phyloP scores from a whole-genome alignment of 1,140 invertebrate species.

The Xylocopa sonorina region DNA sequence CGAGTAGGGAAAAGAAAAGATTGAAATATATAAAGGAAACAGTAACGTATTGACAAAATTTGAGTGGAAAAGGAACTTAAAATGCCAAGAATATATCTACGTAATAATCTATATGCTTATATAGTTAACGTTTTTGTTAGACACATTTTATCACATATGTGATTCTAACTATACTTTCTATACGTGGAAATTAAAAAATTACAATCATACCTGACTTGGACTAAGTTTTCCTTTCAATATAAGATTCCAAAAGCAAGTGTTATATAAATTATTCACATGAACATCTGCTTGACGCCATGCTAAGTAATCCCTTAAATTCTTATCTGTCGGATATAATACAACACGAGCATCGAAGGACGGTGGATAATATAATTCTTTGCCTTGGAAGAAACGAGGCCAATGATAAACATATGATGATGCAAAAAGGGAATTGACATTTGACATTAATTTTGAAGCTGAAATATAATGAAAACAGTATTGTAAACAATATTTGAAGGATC shows the following conservation, averaged over 20 bases:
- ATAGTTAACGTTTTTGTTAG: neutral
- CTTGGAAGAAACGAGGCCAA: conserved; percentile 91
- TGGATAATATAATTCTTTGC: conserved; percentile 88
- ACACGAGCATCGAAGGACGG: conserved; percentile 95
- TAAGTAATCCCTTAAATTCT: conserved; percentile 95
- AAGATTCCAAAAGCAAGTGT: conserved; percentile 97
- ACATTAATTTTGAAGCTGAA: conserved; percentile 89
- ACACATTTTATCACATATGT: conserved; percentile 18
- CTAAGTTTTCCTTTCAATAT: conserved; percentile 89
- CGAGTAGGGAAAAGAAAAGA: too few relatives aligned
- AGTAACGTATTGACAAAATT: too few relatives aligned
- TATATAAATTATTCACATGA: conserved; percentile 99
- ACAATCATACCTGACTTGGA: conserved; percentile 84
- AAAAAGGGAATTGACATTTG: conserved; percentile 94
- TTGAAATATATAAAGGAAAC: too few relatives aligned
- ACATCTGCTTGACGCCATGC: conserved; percentile 98
- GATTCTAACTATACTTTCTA: conserved; percentile 17
- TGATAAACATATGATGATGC: conserved; percentile 93
- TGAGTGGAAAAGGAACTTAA: too few relatives aligned
- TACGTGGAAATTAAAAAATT: conserved; percentile 16
- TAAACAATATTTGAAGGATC: neutral
- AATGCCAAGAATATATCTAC: too few relatives aligned
- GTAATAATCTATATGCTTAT: neutral
- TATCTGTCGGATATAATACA: conserved; percentile 93
- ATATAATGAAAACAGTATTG: conserved; percentile 37